Conservation (phyloP, 2,888 invertebrate genomes). For the Morpho helenor region DNA sequence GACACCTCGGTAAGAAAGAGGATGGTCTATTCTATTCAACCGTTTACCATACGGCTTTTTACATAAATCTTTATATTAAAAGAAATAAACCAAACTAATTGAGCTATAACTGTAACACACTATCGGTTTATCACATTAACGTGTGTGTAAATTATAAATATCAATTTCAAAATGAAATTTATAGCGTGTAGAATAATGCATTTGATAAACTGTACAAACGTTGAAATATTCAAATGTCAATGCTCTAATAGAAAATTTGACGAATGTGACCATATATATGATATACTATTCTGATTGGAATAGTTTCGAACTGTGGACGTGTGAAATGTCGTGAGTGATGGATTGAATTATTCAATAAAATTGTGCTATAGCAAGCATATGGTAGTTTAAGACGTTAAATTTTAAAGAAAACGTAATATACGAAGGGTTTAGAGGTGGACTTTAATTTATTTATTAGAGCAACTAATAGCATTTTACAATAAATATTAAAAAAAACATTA, state of each 20-base stretch:
- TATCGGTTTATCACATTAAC: no score
- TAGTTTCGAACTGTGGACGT: no score
- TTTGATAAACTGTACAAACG: slow-evolving; percentile 2
- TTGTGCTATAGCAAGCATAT: neutral
- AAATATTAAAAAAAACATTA: no score
- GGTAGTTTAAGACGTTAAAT: neutral
- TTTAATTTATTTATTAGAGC: no score
- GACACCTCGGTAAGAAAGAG: no score
- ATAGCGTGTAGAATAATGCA: slow-evolving; percentile 1
- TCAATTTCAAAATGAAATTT: slow-evolving; percentile 2
- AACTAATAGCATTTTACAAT: no score
- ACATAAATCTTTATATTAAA: no score
- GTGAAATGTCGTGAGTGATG: slow-evolving; percentile 6
- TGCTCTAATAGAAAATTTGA: slow-evolving; percentile 18
- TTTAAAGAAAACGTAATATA: neutral
- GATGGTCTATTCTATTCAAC: no score
- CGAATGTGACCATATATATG: slow-evolving; percentile 17
- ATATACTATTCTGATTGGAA: slow-evolving; percentile 5
- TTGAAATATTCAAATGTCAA: slow-evolving; percentile 13
- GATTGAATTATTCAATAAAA: neutral
- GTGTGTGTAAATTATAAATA: neutral
- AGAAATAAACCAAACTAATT: no score
- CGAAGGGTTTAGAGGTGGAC: no score
- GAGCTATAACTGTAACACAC: no score
- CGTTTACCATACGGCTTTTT: no score